phyloP scores from a whole-genome alignment of 2,888 invertebrate species.

The Pachliopta kotzebuea region DNA sequence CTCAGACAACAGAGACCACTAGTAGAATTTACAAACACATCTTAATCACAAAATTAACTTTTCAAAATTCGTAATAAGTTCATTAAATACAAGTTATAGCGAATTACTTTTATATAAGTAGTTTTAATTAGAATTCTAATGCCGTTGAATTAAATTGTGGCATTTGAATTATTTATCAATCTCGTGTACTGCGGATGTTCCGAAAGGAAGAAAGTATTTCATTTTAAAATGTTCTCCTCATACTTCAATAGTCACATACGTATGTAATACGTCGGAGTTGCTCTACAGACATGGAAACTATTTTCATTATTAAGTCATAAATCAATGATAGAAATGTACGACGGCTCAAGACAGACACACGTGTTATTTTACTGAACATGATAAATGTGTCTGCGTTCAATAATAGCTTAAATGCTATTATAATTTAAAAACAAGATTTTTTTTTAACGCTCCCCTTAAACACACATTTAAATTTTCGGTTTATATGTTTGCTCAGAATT shows the following conservation, averaged over 20 bases:
- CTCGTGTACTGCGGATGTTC: constrained; percentile 26
- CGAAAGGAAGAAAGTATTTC: constrained; percentile 43
- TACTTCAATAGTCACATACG: constrained; percentile 46
- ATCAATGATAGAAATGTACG: constrained; percentile 71
- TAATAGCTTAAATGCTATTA: constrained; percentile 29
- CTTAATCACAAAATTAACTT: no score
- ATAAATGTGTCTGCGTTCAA: constrained; percentile 55
- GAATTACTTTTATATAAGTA: not conserved
- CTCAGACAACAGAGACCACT: no score
- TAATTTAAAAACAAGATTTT: constrained; percentile 4
- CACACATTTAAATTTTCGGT: no score
- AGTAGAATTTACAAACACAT: no score
- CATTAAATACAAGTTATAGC: no score
- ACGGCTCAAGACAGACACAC: constrained; percentile 62
- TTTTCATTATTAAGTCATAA: constrained; percentile 75
- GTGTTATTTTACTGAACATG: constrained; percentile 65
- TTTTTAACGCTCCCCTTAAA: constrained; percentile 3
- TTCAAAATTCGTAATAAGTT: no score
- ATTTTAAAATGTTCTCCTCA: constrained; percentile 46
- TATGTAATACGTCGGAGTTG: constrained; percentile 40
- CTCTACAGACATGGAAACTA: constrained; percentile 57
- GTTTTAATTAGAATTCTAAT: constrained; percentile 1
- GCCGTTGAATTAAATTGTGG: constrained; percentile 33
- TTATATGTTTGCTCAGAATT: not conserved
- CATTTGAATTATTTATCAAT: constrained; percentile 40